Conservation (phyloP, 2,797 vertebrate species). For the Danio albolineatus region DNA sequence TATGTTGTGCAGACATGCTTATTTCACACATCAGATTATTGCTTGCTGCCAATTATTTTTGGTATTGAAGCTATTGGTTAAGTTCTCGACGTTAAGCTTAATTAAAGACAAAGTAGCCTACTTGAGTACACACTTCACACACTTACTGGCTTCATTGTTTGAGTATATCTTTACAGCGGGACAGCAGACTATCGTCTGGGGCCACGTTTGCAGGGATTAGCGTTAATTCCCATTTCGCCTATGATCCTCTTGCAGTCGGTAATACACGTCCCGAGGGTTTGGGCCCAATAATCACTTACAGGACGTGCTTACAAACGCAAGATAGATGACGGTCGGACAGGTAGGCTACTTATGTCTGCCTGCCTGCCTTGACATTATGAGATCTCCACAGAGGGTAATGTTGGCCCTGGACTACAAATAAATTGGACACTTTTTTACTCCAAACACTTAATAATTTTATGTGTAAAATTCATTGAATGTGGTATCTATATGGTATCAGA, state of each 20-base stretch:
- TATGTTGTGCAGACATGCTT: too few species aligned
- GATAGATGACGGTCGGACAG: background rate
- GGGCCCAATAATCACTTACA: slow-evolving; percentile 29
- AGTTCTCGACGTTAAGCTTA: background rate
- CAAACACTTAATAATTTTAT: background rate
- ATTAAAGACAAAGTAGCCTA: slow-evolving; percentile 5
- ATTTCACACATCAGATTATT: too few species aligned
- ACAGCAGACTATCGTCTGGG: slow-evolving; percentile 26
- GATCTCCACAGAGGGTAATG: background rate
- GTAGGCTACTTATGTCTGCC: background rate
- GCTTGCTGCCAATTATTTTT: too few species aligned
- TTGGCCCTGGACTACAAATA: background rate
- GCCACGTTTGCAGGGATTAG: slow-evolving; percentile 46
- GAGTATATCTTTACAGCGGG: background rate
- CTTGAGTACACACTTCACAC: slow-evolving; percentile 9
- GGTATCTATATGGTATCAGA: background rate
- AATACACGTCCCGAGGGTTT: slow-evolving; percentile 45
- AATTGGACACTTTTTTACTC: background rate
- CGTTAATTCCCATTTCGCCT: slow-evolving; percentile 37
- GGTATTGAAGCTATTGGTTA: too few species aligned
- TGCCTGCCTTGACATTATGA: background rate
- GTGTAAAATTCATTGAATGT: too few species aligned
- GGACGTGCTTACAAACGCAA: slow-evolving; percentile 28
- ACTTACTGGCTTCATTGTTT: background rate
- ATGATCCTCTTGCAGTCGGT: slow-evolving; percentile 51